Evolutionary conservation across 2,888 invertebrate genomes (phyloP).

Genomic region (Mechanitis mazaeus): DNA sequence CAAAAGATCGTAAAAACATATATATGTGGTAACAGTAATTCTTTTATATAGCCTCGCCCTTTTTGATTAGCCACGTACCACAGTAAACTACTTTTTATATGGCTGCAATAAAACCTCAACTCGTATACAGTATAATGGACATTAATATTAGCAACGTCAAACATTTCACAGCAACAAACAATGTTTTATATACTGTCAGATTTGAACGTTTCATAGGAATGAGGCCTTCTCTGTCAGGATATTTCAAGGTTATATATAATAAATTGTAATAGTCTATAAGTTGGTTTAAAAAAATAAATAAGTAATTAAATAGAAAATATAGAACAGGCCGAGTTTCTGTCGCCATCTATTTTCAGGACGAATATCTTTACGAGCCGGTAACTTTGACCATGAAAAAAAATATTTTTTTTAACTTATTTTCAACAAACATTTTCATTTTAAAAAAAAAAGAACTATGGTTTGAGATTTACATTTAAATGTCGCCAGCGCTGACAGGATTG

Average conservation of each 20-base stretch:
- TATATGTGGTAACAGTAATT: neutral
- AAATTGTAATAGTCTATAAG: too few species aligned
- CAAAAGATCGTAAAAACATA: neutral
- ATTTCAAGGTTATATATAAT: too few species aligned
- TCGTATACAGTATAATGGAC: constrained; percentile 3
- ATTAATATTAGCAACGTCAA: constrained; percentile 7
- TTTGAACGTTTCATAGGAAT: neutral
- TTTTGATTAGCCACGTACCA: constrained; percentile 4
- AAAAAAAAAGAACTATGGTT: constrained; percentile 1
- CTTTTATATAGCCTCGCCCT: neutral
- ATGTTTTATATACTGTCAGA: constrained; percentile 9
- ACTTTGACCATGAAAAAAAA: too few species aligned
- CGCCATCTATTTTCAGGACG: too few species aligned
- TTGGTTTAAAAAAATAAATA: too few species aligned
- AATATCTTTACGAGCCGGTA: too few species aligned
- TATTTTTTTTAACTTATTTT: too few species aligned
- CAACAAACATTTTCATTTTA: too few species aligned
- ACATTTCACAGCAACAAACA: constrained; percentile 11
- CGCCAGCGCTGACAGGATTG: constrained; percentile 27
- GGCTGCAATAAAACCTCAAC: constrained; percentile 3
- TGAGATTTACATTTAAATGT: constrained; percentile 25
- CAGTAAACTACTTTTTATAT: constrained; percentile 6
- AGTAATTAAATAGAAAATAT: too few species aligned
- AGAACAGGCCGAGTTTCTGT: too few species aligned
- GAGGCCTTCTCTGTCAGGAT: too few species aligned